Base-by-base conservation (phyloP, 2,113 vertebrate species). In the Synchiropus splendidus region DNA sequence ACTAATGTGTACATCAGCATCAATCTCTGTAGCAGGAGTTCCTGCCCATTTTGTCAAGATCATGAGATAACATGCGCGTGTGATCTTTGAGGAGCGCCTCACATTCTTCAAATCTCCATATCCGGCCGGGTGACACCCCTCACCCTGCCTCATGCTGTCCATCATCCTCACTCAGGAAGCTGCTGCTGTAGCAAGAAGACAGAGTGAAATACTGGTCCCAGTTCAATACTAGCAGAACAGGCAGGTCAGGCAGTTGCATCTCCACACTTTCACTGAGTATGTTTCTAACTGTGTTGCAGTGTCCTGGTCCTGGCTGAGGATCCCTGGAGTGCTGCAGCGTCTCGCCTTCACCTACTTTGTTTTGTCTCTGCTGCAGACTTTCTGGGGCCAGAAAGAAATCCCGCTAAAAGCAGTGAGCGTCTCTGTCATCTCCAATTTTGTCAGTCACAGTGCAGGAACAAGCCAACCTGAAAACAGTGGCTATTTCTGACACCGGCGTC, bases 271-370 rank as follows among this genome's bases (percentile, higher is more conserved):
- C 34, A 31, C 17, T 33, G 6, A 55, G 30, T 51, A 15, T 57
- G 38, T 48, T 64, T 13, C 16, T 56, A 42, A 18, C 16, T 50
- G 44, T 79, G 31, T 67, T 69, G 3, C 54, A 89, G 87, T 89
- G 48, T 87, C 85, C 36, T 86, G 78, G 84, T 85, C 85, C 10
- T 88, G 87, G 85, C 77, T 86, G 33, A 75, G 86, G 52, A 70
- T 89, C 58, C 86, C 89, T 39, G 87, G 87, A 48, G 88, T 89
- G 17, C 79, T 90, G 42, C 86, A 88, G 67, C 83, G 82, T 41
- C 72, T 88, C 61, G 85, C 75, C 32, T 84, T 88, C 70, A 88
- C 86, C 41, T 89, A 88, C 72, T 87, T 87, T 64, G 63, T 72
- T 40, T 53, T 90, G 74, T 81, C 83, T 43, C 56, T 88, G 39